phyloP scores from a whole-genome alignment of 1,140 invertebrate species.

The Triops cancriformis region DNA sequence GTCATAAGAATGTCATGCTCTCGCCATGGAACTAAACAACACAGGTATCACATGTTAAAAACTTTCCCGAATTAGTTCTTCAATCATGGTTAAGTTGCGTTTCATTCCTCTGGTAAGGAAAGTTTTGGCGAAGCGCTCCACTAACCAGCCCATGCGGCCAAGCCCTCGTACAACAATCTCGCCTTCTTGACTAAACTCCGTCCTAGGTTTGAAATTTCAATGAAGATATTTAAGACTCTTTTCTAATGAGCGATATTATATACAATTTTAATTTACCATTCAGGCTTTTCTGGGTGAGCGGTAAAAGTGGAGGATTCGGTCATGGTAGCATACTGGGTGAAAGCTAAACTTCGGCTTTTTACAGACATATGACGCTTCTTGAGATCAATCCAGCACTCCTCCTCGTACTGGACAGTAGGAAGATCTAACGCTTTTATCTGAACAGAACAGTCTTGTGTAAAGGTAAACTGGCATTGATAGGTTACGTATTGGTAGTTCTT shows the following conservation, averaged over 20 bases:
- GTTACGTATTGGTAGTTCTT: neutral
- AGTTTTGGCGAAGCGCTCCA: slow-evolving; percentile 26
- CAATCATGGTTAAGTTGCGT: slow-evolving; percentile 35
- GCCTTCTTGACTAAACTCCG: slow-evolving; percentile 26
- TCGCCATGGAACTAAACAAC: neutral
- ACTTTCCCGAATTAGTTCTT: slow-evolving; percentile 30
- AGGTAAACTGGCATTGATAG: no score
- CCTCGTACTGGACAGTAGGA: slow-evolving; percentile 27
- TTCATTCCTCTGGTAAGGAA: slow-evolving; percentile 25
- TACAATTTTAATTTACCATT: slow-evolving; percentile 20
- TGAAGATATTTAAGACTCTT: neutral
- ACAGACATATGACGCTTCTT: slow-evolving; percentile 20
- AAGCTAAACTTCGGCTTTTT: slow-evolving; percentile 24
- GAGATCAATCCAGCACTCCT: slow-evolving; percentile 29
- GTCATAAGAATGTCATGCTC: neutral
- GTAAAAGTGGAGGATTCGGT: slow-evolving; percentile 26
- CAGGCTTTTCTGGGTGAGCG: slow-evolving; percentile 17
- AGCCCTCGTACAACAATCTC: slow-evolving; percentile 22
- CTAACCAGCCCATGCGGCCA: slow-evolving; percentile 23
- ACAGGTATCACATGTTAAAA: neutral
- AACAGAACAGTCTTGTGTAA: neutral
- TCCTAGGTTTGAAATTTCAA: slow-evolving; percentile 18
- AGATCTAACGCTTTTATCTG: slow-evolving; percentile 27
- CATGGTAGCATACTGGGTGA: slow-evolving; percentile 24
- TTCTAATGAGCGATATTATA: neutral